A percentile compares a stretch with the other conserved stretches of the same genome.
Conservation (phyloP, 2,888 invertebrate species). For the Dromius quadrimaculatus region DNA sequence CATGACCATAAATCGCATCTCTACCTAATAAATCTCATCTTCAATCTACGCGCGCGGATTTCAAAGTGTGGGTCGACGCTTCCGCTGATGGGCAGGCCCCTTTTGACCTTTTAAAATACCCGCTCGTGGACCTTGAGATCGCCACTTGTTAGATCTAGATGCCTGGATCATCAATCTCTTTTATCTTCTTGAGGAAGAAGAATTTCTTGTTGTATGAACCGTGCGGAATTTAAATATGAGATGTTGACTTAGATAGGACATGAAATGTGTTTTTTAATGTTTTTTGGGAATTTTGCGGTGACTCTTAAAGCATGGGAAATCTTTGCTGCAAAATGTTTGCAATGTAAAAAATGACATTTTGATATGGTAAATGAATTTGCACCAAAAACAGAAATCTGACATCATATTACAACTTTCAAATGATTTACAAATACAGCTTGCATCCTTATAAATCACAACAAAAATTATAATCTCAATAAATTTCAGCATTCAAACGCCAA, state of each 20-base stretch:
- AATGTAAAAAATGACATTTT: not conserved
- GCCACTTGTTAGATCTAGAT: slow-evolving; percentile 34
- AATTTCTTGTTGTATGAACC: slow-evolving; percentile 20
- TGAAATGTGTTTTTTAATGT: not conserved
- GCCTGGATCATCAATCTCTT: slow-evolving; percentile 2
- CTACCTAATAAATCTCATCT: not conserved
- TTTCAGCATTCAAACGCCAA: slow-evolving; percentile 19
- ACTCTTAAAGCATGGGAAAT: too few species aligned
- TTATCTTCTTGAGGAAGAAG: slow-evolving; percentile 4
- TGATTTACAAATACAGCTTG: slow-evolving; percentile 5
- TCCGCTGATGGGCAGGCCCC: slow-evolving; percentile 12
- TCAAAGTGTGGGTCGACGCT: slow-evolving; percentile 1
- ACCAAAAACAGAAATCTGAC: slow-evolving; percentile 3
- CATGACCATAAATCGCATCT: not conserved
- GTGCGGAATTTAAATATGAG: too few species aligned
- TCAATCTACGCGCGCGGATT: slow-evolving; percentile 6
- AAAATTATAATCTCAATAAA: slow-evolving; percentile 26
- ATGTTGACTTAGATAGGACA: too few species aligned
- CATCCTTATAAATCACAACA: not conserved
- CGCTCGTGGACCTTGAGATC: slow-evolving; percentile 24
- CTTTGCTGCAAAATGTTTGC: not conserved
- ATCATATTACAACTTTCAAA: slow-evolving; percentile 1
- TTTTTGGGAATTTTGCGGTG: not conserved
- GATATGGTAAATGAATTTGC: not conserved
- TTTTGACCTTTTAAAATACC: slow-evolving; percentile 8